phyloP scores from a whole-genome alignment of 2,888 invertebrate genomes.

The Argyresthia goedartella region DNA sequence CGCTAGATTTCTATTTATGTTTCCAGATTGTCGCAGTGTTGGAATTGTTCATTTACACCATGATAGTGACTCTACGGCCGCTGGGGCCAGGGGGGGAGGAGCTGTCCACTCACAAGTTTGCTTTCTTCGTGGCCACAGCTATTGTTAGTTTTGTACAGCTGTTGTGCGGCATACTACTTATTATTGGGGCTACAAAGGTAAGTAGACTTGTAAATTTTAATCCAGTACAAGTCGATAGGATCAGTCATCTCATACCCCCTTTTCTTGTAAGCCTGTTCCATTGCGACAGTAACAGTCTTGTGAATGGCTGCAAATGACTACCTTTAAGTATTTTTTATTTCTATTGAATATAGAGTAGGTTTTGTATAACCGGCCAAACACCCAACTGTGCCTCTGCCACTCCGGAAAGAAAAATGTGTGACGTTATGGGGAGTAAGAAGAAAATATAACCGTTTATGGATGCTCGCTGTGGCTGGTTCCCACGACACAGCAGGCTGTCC shows the following conservation, averaged over 20 bases:
- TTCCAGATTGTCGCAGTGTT: constrained; percentile 47
- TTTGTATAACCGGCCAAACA: no score
- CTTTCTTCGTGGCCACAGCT: constrained; percentile 38
- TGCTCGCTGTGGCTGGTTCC: no score
- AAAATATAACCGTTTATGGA: no score
- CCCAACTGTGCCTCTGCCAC: no score
- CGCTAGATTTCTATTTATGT: background rate
- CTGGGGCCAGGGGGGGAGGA: constrained; percentile 27
- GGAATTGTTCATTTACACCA: constrained; percentile 38
- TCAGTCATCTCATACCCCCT: background rate
- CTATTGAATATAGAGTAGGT: no score
- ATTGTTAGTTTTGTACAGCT: constrained; percentile 42
- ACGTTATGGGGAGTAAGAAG: no score
- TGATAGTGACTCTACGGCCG: constrained; percentile 47
- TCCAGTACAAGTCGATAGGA: background rate
- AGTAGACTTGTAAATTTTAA: background rate
- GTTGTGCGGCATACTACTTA: constrained; percentile 40
- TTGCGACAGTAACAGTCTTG: no score
- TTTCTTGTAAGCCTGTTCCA: no score
- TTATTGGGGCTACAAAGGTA: constrained; percentile 51
- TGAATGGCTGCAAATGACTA: no score
- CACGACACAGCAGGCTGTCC: no score
- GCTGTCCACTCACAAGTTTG: constrained; percentile 28
- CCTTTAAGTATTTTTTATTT: no score
- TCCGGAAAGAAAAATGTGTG: no score